Conservation (phyloP, 2,888 invertebrate species). For the Drosophila leonis region DNA sequence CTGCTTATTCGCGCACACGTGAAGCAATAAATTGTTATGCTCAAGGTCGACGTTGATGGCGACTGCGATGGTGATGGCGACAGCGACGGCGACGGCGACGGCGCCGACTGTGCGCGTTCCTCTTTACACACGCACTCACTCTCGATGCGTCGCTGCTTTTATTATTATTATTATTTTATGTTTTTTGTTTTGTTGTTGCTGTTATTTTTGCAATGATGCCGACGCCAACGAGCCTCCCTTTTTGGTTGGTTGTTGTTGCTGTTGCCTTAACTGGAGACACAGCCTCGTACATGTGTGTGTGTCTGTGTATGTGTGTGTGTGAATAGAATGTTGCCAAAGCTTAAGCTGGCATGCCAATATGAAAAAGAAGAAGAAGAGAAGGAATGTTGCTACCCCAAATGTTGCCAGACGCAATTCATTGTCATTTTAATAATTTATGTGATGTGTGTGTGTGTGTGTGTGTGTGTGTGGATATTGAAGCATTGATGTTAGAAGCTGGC, state of each 20-base stretch:
- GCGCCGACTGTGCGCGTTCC: slow-evolving; percentile 1
- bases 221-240: slow-evolving; percentile 73
- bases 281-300: slow-evolving; percentile 3
- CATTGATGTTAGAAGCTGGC: slow-evolving; percentile 45
- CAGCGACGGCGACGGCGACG: slow-evolving; percentile 45
- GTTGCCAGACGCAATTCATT: slow-evolving; percentile 72
- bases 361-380: not conserved
- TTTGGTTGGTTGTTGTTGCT: slow-evolving; percentile 39
- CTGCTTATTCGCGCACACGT: slow-evolving; percentile 81
- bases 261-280: slow-evolving; percentile 28
- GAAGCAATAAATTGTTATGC: slow-evolving; percentile 83
- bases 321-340: slow-evolving; percentile 57
- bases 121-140: slow-evolving; percentile 1
- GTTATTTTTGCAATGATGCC: slow-evolving; percentile 21
- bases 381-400: slow-evolving; percentile 52
- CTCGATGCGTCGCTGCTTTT: slow-evolving; percentile 8
- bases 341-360: slow-evolving; percentile 16
- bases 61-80: slow-evolving; percentile 44
- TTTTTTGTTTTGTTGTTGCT: not conserved
- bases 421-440: slow-evolving; percentile 67
- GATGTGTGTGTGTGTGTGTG: slow-evolving; percentile 9
- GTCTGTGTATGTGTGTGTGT: not conserved
- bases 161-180: slow-evolving; percentile 23
- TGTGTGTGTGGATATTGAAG: slow-evolving; percentile 23
- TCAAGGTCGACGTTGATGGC: slow-evolving; percentile 77